Conservation (phyloP, 2,797 vertebrate species). For the Cyclopterus lumpus region DNA sequence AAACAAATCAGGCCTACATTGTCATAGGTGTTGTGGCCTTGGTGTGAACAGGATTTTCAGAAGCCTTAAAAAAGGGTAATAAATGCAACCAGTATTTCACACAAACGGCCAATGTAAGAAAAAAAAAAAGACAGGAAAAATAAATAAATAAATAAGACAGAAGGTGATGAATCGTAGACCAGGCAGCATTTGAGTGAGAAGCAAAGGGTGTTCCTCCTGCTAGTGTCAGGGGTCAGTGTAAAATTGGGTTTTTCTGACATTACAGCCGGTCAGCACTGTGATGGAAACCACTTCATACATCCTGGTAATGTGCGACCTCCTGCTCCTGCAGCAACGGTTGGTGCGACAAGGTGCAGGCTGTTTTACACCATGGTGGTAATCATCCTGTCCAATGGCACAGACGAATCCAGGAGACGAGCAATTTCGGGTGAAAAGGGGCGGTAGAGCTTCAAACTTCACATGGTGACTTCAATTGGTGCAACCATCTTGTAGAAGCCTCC, state of each 20-base stretch:
- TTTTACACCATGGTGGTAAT: slow-evolving; percentile 73
- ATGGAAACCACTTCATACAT: slow-evolving; percentile 1
- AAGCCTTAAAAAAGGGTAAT: neutral
- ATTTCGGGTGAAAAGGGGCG: slow-evolving; percentile 77
- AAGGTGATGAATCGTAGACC: neutral
- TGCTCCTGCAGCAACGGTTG: slow-evolving; percentile 10
- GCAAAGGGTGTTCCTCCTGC: neutral
- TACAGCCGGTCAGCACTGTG: neutral
- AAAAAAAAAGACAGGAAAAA: neutral
- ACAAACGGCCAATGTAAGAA: neutral
- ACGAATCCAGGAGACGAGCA: slow-evolving; percentile 71
- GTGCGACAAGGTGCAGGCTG: slow-evolving; percentile 51
- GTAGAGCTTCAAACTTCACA: slow-evolving; percentile 59
- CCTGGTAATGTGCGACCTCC: slow-evolving; percentile 12
- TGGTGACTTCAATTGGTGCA: slow-evolving; percentile 52
- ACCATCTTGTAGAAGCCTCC: slow-evolving; percentile 64
- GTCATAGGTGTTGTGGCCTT: neutral
- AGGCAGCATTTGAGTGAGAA: neutral
- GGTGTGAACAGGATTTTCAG: neutral
- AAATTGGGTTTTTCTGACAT: neutral
- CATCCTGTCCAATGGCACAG: slow-evolving; percentile 72
- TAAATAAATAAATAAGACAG: neutral
- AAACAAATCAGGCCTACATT: neutral
- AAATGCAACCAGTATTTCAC: neutral
- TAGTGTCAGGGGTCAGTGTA: neutral